These are phyloP conservation scores for Intellagama lesueurii DNA, from an alignment of 2,797 vertebrate genomes.

Conservation along the genomic window DNA sequence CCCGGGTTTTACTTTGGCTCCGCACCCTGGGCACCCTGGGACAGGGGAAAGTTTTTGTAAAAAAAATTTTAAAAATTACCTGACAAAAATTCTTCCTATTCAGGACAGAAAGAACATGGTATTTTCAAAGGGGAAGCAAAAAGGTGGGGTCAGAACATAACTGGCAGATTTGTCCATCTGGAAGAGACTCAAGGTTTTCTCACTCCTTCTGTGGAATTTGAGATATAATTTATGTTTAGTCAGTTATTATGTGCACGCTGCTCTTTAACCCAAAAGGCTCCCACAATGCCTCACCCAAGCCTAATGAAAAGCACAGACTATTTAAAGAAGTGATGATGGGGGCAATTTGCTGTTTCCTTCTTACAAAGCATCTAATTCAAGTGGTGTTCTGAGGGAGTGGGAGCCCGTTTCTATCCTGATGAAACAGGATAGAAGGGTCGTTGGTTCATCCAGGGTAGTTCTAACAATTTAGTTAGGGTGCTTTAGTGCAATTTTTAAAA, in stretches of 20 bases:
- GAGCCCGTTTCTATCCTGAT: background rate
- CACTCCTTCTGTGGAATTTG: too few species aligned
- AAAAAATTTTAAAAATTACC: too few species aligned
- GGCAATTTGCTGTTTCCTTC: background rate
- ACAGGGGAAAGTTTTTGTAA: too few species aligned
- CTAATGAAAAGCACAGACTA: too few species aligned
- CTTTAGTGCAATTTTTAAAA: background rate
- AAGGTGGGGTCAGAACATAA: too few species aligned
- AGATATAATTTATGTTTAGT: too few species aligned
- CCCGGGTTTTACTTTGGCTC: too few species aligned
- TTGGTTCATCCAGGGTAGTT: background rate
- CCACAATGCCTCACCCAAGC: background rate
- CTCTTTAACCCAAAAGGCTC: background rate
- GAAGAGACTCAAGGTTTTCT: too few species aligned
- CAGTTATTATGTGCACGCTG: too few species aligned
- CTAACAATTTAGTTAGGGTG: background rate
- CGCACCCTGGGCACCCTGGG: too few species aligned
- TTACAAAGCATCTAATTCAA: background rate
- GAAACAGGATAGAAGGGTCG: background rate
- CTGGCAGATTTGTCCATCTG: background rate
- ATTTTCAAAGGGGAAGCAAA: background rate
- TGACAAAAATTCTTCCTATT: background rate
- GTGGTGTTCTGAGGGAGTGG: background rate
- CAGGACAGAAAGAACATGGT: background rate
- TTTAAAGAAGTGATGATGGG: background rate